Conservation (phyloP, 2,888 invertebrate species). For the Meiosimyza platycephala region DNA sequence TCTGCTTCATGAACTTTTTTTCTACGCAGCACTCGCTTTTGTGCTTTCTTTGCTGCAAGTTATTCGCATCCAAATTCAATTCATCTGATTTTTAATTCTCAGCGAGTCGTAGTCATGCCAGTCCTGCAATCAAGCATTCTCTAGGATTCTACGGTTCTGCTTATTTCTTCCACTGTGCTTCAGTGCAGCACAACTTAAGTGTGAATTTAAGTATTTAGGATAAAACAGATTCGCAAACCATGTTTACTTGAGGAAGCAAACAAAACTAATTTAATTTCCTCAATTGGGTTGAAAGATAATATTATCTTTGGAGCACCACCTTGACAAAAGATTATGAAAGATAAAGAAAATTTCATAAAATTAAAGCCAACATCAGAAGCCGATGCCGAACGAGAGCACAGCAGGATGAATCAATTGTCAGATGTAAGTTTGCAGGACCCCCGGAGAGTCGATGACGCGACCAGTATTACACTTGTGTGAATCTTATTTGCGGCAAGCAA, state of each 20-base stretch:
- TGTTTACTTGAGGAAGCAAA: not conserved
- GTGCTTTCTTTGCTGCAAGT: no score
- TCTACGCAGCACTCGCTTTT: no score
- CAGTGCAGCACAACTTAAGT: not conserved
- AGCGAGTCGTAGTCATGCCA: no score
- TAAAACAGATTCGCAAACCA: no score
- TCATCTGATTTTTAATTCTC: no score
- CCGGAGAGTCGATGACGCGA: slow-evolving; percentile 19
- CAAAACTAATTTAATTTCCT: slow-evolving; percentile 9
- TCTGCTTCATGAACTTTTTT: no score
- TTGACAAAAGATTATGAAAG: not conserved
- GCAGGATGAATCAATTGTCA: slow-evolving; percentile 17
- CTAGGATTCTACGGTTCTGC: no score
- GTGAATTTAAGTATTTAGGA: not conserved
- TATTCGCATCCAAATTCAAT: no score
- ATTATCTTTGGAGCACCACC: slow-evolving; percentile 23
- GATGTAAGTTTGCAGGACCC: not conserved
- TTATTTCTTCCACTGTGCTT: no score
- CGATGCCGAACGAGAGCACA: slow-evolving; percentile 26
- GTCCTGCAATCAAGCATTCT: no score
- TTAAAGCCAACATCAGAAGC: slow-evolving; percentile 23
- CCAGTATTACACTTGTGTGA: slow-evolving; percentile 22
- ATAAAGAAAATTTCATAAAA: not conserved
- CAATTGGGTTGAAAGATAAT: slow-evolving; percentile 36
- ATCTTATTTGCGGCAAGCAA: slow-evolving; percentile 19